Percentiles rank a stretch among this genome's conserved stretches.
Evolutionary conservation across 1,140 invertebrate species (phyloP).

Genomic region (Neodiprion lecontei): DNA sequence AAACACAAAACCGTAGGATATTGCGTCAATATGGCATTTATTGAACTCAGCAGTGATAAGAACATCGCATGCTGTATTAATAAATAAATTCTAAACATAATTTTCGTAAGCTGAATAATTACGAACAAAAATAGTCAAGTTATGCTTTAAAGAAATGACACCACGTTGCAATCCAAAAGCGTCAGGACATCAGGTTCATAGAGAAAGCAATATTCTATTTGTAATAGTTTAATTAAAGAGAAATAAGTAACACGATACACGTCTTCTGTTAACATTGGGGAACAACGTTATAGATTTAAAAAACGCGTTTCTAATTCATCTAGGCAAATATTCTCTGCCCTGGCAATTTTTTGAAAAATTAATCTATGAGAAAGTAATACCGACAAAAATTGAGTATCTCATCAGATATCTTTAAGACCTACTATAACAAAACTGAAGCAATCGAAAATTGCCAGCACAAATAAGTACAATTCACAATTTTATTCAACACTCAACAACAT

Average conservation of each 20-base stretch:
- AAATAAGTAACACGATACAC: constrained; percentile 3
- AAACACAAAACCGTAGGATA: not conserved
- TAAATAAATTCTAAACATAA: not conserved
- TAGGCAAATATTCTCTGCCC: not conserved
- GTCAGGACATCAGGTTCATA: not conserved
- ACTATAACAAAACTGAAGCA: not conserved
- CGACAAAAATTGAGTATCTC: not conserved
- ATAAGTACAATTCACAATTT: constrained; percentile 13
- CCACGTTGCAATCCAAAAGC: not conserved
- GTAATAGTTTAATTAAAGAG: constrained; percentile 6
- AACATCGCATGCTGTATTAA: not conserved
- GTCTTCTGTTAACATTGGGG: not conserved
- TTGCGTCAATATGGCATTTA: not conserved
- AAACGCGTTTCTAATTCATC: not conserved
- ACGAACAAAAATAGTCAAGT: not conserved
- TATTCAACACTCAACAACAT: constrained; percentile 19
- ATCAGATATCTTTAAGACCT: not conserved
- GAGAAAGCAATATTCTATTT: not conserved
- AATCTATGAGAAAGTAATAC: not conserved
- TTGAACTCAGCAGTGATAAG: not conserved
- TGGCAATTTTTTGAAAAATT: not conserved
- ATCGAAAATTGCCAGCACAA: constrained; percentile 26
- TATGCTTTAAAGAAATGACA: not conserved
- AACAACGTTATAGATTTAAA: not conserved
- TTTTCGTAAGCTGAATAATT: not conserved